Base-by-base conservation (phyloP, 2,113 vertebrate species). In the Mormyrus lacerda region DNA sequence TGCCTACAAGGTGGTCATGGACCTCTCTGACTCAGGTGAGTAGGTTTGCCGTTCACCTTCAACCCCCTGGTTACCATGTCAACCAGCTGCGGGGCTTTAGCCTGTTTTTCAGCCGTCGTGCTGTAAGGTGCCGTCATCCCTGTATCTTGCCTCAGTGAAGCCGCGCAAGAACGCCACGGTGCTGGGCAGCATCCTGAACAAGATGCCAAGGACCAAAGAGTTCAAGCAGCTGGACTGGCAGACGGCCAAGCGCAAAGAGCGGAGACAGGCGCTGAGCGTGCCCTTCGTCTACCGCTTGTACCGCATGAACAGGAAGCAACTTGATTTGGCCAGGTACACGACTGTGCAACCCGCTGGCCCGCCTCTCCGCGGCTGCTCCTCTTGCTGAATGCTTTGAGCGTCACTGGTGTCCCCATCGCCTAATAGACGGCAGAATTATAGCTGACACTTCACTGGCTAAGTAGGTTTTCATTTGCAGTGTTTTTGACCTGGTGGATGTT, bases 1-100 rank as follows among this genome's bases (percentile, higher is more conserved):
- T 45, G 97, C 97, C 13, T 96, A 97, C 84, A 97, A 97, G 94
- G 95, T 96, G 91, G 93, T 98, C 88, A 61, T 94, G 93, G 91
- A 94, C 92, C 90, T 95, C 91, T 50, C 91, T 65, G 39, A 3
- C n/a, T 69, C 92, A 87, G 90, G 94, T 97, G 61, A 93, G 90
- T 35, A 4, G 61, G 4, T 1, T 42, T 79, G 73, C 35, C 3
- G 35, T 8, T 79, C 10, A 27, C 35, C 73, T 79, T 27, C 82
- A 24, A 90, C 89, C 19, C 4, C n/a, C 3, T 17, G 24, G 44
- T 79, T 21, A 19, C 39, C n/a, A 19, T 48, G 31, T 8, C n/a
- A 13, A 15, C 24, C 21, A 11, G 73, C 73, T 1, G 42, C 1
- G 24, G 19, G 44, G 21, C 83, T 6, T 6, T 10, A 27, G 35